A percentile compares a stretch with the other conserved stretches of the same genome.
Conservation (phyloP, 2,113 vertebrate species). For the Phainopepla nitens region DNA sequence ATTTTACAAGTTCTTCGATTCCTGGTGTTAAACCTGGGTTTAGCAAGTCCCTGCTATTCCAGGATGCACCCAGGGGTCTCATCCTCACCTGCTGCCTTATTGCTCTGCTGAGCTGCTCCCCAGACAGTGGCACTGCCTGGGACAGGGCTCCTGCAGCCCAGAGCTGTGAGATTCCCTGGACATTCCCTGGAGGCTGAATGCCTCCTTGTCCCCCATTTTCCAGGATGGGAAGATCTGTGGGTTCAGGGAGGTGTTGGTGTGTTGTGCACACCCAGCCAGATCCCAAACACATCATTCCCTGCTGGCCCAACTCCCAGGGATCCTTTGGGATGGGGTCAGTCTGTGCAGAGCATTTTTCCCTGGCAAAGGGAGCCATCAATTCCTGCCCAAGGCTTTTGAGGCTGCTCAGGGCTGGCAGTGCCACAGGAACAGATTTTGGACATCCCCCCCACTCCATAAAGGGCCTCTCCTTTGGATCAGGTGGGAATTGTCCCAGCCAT, state of each 20-base stretch:
- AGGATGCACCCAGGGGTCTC: not conserved
- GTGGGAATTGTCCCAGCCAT: not conserved
- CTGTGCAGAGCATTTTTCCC: not conserved
- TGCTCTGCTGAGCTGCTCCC: not conserved
- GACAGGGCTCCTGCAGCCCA: not conserved
- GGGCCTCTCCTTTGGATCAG: not conserved
- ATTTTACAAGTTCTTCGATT: slow-evolving; percentile 12
- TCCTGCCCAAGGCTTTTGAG: not conserved
- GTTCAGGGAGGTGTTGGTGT: rapidly evolving
- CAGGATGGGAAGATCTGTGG: not conserved
- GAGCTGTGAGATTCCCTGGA: not conserved
- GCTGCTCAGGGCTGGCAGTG: not conserved
- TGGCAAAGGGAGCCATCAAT: not conserved
- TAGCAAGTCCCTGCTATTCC: not conserved
- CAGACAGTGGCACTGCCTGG: not conserved
- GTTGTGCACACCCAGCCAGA: not conserved
- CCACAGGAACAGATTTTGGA: not conserved
- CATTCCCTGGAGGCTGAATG: not conserved
- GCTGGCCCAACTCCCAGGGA: not conserved
- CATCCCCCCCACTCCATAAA: not conserved
- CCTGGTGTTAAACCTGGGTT: not conserved
- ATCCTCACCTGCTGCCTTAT: not conserved
- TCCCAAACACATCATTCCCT: not conserved
- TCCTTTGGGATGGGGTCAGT: rapidly evolving
- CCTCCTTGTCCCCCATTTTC: not conserved